Evolutionary conservation across 2,888 invertebrate species (phyloP), one percentile per base, ranked within the genome.

Genomic region (Erannis defoliaria): DNA sequence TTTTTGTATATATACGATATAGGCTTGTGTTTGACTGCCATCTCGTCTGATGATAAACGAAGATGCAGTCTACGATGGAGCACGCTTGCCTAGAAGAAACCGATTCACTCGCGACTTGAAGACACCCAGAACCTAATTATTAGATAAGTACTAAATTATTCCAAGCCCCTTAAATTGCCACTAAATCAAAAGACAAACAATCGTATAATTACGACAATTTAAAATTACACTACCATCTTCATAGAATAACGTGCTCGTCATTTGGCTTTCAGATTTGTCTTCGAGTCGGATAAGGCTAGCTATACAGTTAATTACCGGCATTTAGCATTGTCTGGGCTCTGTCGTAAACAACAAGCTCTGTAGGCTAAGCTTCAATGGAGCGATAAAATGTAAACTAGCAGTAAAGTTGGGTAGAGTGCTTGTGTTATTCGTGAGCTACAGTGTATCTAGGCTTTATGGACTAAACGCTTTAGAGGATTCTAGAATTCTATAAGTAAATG

Each of bases 351-450:
- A 56, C 42, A 37, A 65, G 62, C 60, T 57, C 66, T 54, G 54
- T 58, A 68, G 60, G 66, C 67, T 70, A 62, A 70, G 64, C 62
- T 55, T 67, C 59, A 64, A 70, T 66, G 62, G 66, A 60, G 51
- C 55, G 57, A 66, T 68, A 68, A 68, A 68, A 68, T 62, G 64
- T 66, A 60, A 66, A 62, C 65, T 68, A 62, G 55, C 56, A 56
- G 62, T 62, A 57, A 57, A 57, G 48, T 55, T 54, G 35, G 54
- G 45, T 12, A 38, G 48, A 53, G 55, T 51, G 51, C 46, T 56
- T 55, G 45, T 61, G 55, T 62, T 49, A 62, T 62, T 62, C 43
- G 62, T 62, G 33, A 62, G 56, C 26, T 51, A 53, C 48, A 42
- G 40, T 56, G 53, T 62, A 48, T 37, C 19, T 56, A n/a, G 14